Evolutionary conservation across 2,113 vertebrate species (phyloP), one percentile per base, ranked within the genome.

Genomic region (Engraulis encrasicolus): DNA sequence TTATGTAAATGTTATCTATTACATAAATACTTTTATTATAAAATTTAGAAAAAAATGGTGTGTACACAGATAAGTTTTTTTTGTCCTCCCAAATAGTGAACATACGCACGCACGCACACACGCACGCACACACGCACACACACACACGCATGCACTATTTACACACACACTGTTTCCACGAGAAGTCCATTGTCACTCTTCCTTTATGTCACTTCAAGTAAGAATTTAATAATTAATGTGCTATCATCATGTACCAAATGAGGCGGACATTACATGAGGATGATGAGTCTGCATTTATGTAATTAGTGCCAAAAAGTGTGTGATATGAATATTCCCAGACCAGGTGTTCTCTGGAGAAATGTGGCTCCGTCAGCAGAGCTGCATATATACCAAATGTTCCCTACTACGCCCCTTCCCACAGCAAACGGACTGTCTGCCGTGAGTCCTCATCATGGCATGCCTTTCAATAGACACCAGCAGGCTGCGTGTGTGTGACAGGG

Each of bases 261-360:
- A 66, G 23, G n/a, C 58, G 23, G 52, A n/a, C 23, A 58, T 58
- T 58, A 20, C 52, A 66, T 31, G 23, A 66, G 58, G 58, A 14
- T 82, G 78, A 80, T 89, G 82, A 85, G 71, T 27, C 19, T 85
- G 50, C 17, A 19, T 78, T 18, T 79, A 88, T 90, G 85, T 83
- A 86, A 86, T 78, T 84, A 81, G 54, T n/a, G n/a, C n/a, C n/a
- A 66, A 66, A 9, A 66, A 58, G 54, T n/a, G 20, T 66, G 58
- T 27, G 58, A 66, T 66, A 66, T 66, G 31, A 66, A 83, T 82
- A 84, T 80, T 52, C 49, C 54, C 14, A 54, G 6, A 77, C 52
- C 85, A 88, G 81, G 84, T 87, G 83, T 54, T 80, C 81, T 87
- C 80, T 80, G 38, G 58, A 81, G 81, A 82, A 82, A 49, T 85